A percentile compares a stretch with the other conserved stretches of the same genome.
phyloP scores from a whole-genome alignment of 2,797 vertebrate species.

The Pelochelys cantorii region DNA sequence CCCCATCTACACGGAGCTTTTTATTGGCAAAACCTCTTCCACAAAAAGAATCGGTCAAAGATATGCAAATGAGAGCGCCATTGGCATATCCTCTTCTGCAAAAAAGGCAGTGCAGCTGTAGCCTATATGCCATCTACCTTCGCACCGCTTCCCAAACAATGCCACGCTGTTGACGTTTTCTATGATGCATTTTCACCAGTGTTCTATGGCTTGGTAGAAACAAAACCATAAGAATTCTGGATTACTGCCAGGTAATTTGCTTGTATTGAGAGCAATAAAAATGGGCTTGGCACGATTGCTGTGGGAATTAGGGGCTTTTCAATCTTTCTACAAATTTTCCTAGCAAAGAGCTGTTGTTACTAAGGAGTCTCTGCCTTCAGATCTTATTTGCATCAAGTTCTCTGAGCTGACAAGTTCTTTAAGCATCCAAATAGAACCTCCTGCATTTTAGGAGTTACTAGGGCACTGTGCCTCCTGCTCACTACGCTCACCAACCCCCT shows the following conservation, averaged over 20 bases:
- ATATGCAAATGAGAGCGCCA: no score
- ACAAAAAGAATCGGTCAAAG: no score
- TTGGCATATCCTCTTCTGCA: no score
- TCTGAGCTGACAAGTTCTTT: background rate
- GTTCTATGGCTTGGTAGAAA: background rate
- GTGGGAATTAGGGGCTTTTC: background rate
- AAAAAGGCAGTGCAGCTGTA: no score
- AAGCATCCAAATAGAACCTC: fast-evolving
- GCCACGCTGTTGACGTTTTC: fast-evolving
- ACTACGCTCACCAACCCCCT: no score
- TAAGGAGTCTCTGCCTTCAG: background rate
- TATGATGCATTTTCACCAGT: background rate
- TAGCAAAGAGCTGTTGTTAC: background rate
- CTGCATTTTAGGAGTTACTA: background rate
- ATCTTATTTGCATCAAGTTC: background rate
- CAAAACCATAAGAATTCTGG: background rate
- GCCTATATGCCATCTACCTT: background rate
- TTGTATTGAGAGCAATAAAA: background rate
- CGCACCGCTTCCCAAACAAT: background rate
- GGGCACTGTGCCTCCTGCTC: no score
- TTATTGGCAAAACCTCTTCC: no score
- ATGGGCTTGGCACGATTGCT: background rate
- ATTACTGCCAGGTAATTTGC: background rate
- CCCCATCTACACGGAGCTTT: no score
- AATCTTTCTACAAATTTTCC: background rate